phyloP scores from a whole-genome alignment of 1,140 invertebrate species.

The Diprion similis region DNA sequence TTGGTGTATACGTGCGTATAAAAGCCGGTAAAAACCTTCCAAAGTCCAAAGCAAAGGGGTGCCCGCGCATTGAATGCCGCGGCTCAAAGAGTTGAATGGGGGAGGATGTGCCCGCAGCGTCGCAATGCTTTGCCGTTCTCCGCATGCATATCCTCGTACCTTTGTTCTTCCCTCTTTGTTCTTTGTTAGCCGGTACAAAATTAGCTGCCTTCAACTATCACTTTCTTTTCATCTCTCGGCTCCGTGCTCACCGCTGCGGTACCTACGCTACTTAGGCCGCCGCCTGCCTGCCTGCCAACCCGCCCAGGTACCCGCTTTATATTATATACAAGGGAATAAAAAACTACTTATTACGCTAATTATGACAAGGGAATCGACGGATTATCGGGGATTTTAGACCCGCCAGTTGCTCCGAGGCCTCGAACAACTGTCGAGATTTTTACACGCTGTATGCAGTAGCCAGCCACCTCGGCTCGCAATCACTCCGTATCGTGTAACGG shows the following conservation, averaged over 20 bases:
- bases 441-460: too few species aligned
- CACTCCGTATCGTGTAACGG: too few species aligned
- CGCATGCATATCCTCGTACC: background rate
- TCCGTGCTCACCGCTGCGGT: background rate
- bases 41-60: too few species aligned
- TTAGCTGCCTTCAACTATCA: conserved; percentile 5
- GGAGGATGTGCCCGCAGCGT: background rate
- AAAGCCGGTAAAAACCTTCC: background rate
- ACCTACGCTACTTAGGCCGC: conserved; percentile 23
- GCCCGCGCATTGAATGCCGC: too few species aligned
- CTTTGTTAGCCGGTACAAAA: background rate
- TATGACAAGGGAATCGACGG: background rate
- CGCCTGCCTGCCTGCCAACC: background rate
- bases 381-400: too few species aligned
- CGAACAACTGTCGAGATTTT: too few species aligned
- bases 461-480: too few species aligned
- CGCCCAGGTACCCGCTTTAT: too few species aligned
- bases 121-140: background rate
- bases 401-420: too few species aligned
- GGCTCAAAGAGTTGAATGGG: background rate
- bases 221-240: conserved; percentile 2
- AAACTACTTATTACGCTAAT: conserved; percentile 5
- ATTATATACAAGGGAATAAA: background rate
- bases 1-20: too few species aligned
- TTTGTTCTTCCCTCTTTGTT: conserved; percentile 6